Conservation (phyloP, 2,797 vertebrate species). For the Tauraco hartlaubi region DNA sequence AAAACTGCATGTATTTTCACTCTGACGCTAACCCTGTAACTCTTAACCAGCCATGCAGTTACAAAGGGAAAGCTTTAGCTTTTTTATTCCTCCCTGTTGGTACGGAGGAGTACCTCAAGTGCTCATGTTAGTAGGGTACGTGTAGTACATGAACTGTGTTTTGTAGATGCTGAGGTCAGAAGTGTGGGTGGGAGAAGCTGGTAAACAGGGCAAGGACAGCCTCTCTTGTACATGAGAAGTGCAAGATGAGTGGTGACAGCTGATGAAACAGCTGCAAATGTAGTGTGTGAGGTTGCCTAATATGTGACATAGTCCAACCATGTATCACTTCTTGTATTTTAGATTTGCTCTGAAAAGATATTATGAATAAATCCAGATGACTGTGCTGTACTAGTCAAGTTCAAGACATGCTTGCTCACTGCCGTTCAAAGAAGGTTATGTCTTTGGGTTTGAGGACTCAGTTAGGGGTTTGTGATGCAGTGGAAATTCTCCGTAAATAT, state of each 20-base stretch:
- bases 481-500: background rate
- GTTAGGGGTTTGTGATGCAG: background rate
- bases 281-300: background rate
- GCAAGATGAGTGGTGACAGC: background rate
- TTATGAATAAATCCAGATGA: background rate
- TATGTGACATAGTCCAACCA: background rate
- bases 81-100: background rate
- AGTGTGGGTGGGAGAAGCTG: background rate
- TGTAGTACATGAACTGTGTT: fast-evolving
- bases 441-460: background rate
- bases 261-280: constrained; percentile 44
- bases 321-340: constrained; percentile 2
- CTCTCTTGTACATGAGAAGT: background rate
- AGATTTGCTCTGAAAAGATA: background rate
- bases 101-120: too few species aligned
- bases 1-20: background rate
- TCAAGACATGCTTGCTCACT: fast-evolving
- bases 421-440: background rate
- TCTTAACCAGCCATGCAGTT: background rate
- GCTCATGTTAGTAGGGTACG: too few species aligned
- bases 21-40: background rate
- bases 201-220: background rate
- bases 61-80: background rate
- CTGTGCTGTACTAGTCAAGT: background rate
- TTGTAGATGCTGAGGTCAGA: background rate